Base-by-base conservation (phyloP, 1,140 invertebrate genomes). In the Cardiocondyla obscurior region DNA sequence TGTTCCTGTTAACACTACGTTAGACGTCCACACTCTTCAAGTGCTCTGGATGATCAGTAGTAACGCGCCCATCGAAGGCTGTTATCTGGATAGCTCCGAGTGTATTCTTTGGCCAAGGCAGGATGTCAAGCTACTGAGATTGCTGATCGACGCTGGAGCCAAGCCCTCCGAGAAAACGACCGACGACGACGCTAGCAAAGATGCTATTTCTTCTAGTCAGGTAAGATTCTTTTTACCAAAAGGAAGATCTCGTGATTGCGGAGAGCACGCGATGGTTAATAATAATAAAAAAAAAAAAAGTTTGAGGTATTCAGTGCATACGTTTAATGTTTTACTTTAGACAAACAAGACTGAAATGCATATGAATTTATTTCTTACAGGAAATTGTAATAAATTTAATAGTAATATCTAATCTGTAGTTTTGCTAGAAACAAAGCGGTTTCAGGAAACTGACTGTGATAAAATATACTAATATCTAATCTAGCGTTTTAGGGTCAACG, bases 21-120 rank as follows among this genome's bases (percentile, higher is more conserved):
- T 96, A 14, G 96, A 96, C 82, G 92, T 95, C 7, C 96, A 96
- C 85, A 95, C 95, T 0, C 91, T 96, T 42, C 95, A 96, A 22
- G 94, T 96, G 5, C 92, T 97, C 0, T 96, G 96, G 96, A 94
- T 97, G 64, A 93, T 96, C 44, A 94, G 95, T 76, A 96, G 95
- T 33, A 95, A 96, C 0, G 96, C 95, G 42, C 95, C 95, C 7
- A 94, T 96, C 22, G 95, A 96, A 39, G 94, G 96, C 0, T 96
- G 96, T 65, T 94, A 96, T 64, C 92, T 96, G 58, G 95, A 94
- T 55, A 94, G 93, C 74, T 92, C 93, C 0, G 94, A 94, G 19
- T 93, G 92, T 81, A 92, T 94, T 79, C 88, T 94, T 25, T 93
- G 94, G 94, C 93, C 94, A 5, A 91, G 93, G 57, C 94, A 94